Percentiles rank a stretch among this genome's conserved stretches.
Evolutionary conservation across 1,140 invertebrate genomes (phyloP).

Genomic region (Aphaenogaster ashmeadi): DNA sequence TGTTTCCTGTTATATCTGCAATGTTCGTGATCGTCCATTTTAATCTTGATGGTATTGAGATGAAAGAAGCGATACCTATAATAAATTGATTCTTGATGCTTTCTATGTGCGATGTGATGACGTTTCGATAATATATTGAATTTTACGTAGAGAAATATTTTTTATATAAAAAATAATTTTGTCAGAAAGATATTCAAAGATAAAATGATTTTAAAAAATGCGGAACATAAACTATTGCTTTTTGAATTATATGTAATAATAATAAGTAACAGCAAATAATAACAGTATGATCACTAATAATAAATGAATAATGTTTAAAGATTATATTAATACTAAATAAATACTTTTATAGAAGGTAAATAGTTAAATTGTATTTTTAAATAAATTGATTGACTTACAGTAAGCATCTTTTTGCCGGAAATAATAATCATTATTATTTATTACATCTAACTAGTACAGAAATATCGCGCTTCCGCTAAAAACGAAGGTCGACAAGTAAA

Average conservation of each 20-base stretch:
- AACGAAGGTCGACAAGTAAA: slow-evolving; percentile 54
- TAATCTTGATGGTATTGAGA: neutral
- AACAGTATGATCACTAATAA: neutral
- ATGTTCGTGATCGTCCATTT: neutral
- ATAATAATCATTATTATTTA: slow-evolving; percentile 34
- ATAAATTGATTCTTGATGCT: neutral
- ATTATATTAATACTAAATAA: neutral
- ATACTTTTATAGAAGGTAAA: neutral
- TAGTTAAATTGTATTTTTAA: neutral
- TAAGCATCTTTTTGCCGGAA: neutral
- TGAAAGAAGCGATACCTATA: neutral
- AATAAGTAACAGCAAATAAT: neutral
- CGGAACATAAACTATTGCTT: neutral
- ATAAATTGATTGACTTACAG: slow-evolving; percentile 6
- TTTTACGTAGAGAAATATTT: neutral
- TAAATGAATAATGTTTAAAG: neutral
- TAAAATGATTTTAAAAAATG: neutral
- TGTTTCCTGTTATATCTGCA: slow-evolving; percentile 32
- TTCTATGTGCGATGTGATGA: neutral
- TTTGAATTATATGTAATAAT: neutral
- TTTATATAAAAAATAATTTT: neutral
- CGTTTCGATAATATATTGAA: neutral
- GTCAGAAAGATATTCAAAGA: neutral
- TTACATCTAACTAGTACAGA: neutral
- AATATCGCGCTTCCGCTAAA: slow-evolving; percentile 61